These are phyloP conservation scores for Malurus elegans DNA, from an alignment of 2,113 vertebrate species.

Conservation along the genomic window DNA sequence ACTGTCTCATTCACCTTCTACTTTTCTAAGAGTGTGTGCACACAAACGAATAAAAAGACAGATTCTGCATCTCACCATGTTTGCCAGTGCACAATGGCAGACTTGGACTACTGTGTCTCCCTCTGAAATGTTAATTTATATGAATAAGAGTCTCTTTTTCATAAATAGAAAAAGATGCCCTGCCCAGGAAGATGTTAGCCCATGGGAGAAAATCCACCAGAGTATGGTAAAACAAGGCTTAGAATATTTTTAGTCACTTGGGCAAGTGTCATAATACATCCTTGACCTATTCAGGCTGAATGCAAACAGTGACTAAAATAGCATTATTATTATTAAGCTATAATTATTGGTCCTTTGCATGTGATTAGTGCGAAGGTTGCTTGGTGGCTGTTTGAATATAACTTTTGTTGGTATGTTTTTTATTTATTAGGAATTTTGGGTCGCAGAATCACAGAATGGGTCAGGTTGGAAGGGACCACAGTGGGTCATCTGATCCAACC, in stretches of 20 bases:
- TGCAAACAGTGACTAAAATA: background rate
- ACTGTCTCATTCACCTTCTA: background rate
- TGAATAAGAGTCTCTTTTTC: background rate
- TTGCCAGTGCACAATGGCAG: background rate
- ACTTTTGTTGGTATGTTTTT: background rate
- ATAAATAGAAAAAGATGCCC: background rate
- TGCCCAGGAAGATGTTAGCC: background rate
- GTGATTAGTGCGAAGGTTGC: background rate
- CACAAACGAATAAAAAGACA: background rate
- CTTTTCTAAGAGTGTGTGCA: background rate
- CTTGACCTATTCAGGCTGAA: background rate
- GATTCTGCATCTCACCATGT: background rate
- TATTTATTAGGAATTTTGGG: background rate
- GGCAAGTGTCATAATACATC: background rate
- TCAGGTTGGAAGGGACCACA: background rate
- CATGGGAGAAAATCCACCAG: background rate
- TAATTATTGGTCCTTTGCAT: background rate
- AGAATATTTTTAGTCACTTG: background rate
- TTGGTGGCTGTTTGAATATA: background rate
- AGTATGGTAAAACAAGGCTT: background rate
- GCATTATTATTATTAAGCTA: background rate
- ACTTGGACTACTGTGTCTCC: background rate
- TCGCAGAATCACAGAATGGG: background rate
- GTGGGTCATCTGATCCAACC: background rate
- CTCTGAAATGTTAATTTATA: background rate